Base-by-base conservation (phyloP, 2,888 invertebrate species). In the Lithophane ornitopus region DNA sequence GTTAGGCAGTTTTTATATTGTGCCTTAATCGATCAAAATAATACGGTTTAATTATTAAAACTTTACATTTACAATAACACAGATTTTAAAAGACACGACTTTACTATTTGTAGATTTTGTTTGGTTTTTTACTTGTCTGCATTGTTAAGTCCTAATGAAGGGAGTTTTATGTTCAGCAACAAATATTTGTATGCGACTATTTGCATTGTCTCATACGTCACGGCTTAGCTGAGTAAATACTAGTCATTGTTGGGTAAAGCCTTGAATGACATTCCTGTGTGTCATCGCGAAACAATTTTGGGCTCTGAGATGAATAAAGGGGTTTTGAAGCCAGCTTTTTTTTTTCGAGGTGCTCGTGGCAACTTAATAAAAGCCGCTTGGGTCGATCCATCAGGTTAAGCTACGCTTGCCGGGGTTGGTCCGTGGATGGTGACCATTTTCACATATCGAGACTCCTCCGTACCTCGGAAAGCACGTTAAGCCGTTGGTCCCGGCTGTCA, bases 101-200 rank as follows among this genome's bases (percentile, higher is more conserved):
- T 19, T 16, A 58, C 62, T 78, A 54, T 74, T 75, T 77, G 62
- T 80, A 84, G 39, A 46, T 83, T 74, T 83, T 78, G 26, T 71
- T 86, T 65, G 14, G 0, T 68, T 84, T 84, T 85, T 80, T 78
- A 69, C 87, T 73, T 88, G 84, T 86, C 84, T 62, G 77, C 80
- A 82, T 81, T 85, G 86, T 87, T 52, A 84, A 46, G 81, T 84
- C 82, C 74, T 89, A 87, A 90, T 89, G 88, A 90, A 87, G 78
- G 78, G 80, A 82, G 85, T 88, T 90, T 90, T 87, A 87, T 88
- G 76, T 75, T 67, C 82, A 72, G 81, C 69, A 77, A 76, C 85
- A 81, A 81, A 89, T 88, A 87, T 89, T 88, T 82, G 77, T 81
- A 26, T 28, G 70, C 49, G 68, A 49, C n/a, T 86, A 88, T 89